Base-by-base conservation (phyloP, 2,797 vertebrate genomes). In the Poecile montanus region DNA sequence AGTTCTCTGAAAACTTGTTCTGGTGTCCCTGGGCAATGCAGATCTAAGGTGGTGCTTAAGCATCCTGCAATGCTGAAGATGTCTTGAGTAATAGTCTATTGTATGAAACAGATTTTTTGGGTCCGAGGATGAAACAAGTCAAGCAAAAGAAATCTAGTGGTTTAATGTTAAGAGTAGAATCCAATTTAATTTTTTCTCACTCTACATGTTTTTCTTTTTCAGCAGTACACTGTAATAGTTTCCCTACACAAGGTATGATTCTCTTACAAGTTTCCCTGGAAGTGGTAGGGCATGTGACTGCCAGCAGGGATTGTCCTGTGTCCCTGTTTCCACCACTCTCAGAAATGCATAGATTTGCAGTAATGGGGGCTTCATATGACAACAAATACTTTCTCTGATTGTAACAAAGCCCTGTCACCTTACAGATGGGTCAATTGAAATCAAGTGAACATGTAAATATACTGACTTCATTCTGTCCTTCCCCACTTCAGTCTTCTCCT, bases 221-320 rank as follows among this genome's bases (percentile, higher is more conserved):
- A 65, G n/a, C 26, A 71, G 25, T 32, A 19, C 32, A 30, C 20
- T 83, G 47, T 14, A 48, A 56, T 32, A 68, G 5, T 36, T 58
- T 72, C 21, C 53, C 63, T 62, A 68, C 20, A 44, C 21, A 47
- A 65, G 25, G 23, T 73, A 18, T 2, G 6, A 57, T 73, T 79
- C 5, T 79, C n/a, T 57, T 45, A 3, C 29, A 34, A 79, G 50
- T 65, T 85, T 88, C 16, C 18, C n/a, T 89, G 51, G 58, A 73
- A 76, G 10, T 16, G 14, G 17, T 56, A 26, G 9, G 17, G 11
- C 26, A 30, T 0, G 0, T 0, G 5, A 25, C 51, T 72, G 56
- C 34, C 50, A 53, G 36, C 47, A 57, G 60, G 23, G 42, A 68
- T 85, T 88, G 30, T 80, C 40, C 30, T 54, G 71, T 74, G 26